These are phyloP conservation scores for Taenioides sp. DNA, from an alignment of 2,797 vertebrate species.

Conservation along the genomic window DNA sequence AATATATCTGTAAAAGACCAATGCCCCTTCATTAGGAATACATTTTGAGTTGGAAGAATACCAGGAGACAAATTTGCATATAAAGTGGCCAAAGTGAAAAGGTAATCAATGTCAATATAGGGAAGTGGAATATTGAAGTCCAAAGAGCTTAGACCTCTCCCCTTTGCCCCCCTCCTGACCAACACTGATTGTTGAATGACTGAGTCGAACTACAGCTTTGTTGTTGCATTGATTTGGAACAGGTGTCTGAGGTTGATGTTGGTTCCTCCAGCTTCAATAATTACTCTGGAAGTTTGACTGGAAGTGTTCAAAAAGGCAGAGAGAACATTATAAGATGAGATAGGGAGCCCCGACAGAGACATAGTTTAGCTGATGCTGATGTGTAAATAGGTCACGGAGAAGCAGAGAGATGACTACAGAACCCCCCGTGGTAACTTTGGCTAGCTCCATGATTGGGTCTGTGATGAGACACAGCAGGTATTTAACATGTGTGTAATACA, in stretches of 20 bases:
- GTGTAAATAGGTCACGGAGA: conserved; percentile 8
- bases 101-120: background rate
- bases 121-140: background rate
- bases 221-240: conserved; percentile 19
- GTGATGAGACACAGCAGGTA: conserved; percentile 36
- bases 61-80: background rate
- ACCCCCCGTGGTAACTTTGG: conserved; percentile 40
- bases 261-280: conserved; percentile 47
- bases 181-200: conserved; percentile 24
- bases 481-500: conserved; percentile 9
- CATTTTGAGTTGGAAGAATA: background rate
- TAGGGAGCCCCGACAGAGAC: conserved; percentile 56
- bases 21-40: background rate
- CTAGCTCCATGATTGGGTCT: conserved; percentile 29
- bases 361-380: conserved; percentile 26
- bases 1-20: background rate
- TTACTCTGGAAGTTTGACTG: conserved; percentile 54
- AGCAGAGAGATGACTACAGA: conserved; percentile 49
- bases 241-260: conserved; percentile 47
- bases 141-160: background rate
- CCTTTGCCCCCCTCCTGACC: no score
- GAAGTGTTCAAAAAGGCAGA: conserved; percentile 57
- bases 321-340: conserved; percentile 48
- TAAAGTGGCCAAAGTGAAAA: conserved; percentile 2
- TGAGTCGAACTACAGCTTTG: conserved; percentile 26